Conservation (phyloP, 2,113 vertebrate genomes). For the Hippocampus barbouri region DNA sequence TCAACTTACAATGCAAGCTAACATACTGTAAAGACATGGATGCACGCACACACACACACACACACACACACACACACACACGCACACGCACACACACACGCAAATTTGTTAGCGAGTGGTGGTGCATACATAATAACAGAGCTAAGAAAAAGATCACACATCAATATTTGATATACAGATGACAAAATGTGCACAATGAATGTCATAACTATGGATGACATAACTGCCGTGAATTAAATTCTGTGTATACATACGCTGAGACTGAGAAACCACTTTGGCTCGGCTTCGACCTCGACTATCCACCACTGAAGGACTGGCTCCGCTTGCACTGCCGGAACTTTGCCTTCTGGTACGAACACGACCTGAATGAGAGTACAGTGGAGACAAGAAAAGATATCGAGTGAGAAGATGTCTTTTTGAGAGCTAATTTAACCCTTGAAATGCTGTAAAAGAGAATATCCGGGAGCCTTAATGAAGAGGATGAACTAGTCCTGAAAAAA, state of each 20-base stretch:
- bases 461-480: slow-evolving; percentile 25
- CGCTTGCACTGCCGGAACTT: slow-evolving; percentile 86
- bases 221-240: neutral
- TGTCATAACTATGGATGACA: neutral
- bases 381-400: neutral
- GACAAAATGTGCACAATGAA: neutral
- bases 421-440: slow-evolving; percentile 12
- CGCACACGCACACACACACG: slow-evolving; percentile 14
- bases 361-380: slow-evolving; percentile 64
- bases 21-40: slow-evolving; percentile 15
- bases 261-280: slow-evolving; percentile 97
- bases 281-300: slow-evolving; percentile 92
- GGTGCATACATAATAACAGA: slow-evolving; percentile 11
- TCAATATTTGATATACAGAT: neutral
- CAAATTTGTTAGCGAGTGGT: slow-evolving; percentile 14
- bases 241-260: slow-evolving; percentile 84
- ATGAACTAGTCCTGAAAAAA: slow-evolving; percentile 35
- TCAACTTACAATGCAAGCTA: neutral
- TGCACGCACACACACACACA: neutral
- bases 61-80: neutral
- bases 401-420: neutral
- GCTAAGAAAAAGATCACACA: slow-evolving; percentile 25
- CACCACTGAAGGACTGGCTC: slow-evolving; percentile 73
- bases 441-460: slow-evolving; percentile 22
- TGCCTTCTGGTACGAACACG: slow-evolving; percentile 91